Evolutionary conservation across 2,888 invertebrate genomes (phyloP).

Genomic region (Cephonodes hylas): DNA sequence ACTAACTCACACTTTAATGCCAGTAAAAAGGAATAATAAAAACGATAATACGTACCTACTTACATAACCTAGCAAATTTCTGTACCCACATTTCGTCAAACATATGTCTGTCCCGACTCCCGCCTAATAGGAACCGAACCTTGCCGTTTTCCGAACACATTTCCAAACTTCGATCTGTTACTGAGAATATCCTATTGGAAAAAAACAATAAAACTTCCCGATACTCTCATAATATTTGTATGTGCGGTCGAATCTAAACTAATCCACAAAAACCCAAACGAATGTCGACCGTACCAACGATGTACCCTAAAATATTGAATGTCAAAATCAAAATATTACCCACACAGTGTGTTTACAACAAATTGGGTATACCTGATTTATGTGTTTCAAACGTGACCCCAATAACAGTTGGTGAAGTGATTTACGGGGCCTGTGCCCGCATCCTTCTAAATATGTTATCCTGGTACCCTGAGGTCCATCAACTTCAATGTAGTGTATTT

Average conservation of each 20-base stretch:
- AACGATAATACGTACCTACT: no score
- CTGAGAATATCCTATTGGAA: not conserved
- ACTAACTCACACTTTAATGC: no score
- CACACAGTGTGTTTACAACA: constrained; percentile 25
- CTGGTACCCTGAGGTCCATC: not conserved
- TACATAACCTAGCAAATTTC: no score
- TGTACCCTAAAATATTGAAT: constrained; percentile 18
- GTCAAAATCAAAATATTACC: constrained; percentile 29
- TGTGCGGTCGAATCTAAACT: not conserved
- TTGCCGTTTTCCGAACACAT: no score
- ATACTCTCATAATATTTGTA: no score
- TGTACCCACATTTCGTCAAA: no score
- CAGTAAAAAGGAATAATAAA: no score
- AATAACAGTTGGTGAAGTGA: constrained; percentile 12
- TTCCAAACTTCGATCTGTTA: no score
- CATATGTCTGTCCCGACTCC: no score
- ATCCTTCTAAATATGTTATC: constrained; percentile 1
- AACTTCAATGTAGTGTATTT: not conserved
- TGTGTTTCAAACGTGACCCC: constrained; percentile 26
- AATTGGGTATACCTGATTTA: constrained; percentile 31
- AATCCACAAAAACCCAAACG: not conserved
- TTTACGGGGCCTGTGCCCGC: not conserved
- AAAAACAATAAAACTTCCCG: not conserved
- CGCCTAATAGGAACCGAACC: no score
- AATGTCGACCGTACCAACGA: not conserved